Evolutionary conservation across 2,888 invertebrate species (phyloP), one percentile per base, ranked within the genome.

Genomic region (Pachliopta kotzebuea): DNA sequence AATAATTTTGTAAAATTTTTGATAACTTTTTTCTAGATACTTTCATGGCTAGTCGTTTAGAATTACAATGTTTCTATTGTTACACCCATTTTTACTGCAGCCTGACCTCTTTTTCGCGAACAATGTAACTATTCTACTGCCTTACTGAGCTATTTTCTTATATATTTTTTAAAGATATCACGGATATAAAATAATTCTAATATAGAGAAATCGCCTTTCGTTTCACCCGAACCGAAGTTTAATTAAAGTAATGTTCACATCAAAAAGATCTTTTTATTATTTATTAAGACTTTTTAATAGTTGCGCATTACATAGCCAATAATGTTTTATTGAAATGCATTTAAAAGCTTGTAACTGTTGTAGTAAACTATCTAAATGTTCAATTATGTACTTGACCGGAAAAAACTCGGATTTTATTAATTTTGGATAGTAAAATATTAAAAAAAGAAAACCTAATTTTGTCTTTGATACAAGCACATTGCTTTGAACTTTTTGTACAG

Each of bases 51-150:
- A 20, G 23, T 4, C 20, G 20, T 23, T 52, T n/a, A 2, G 21
- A 8, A 23, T 52, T n/a, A 52, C n/a, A 21, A 52, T 21, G 23
- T 52, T 57, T 20, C 24, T 23, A 57, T 62, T 57, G 53, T 57
- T 57, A 62, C 42, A 53, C 24, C 42, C 52, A 24, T 57, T 57
- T 57, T 63, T 45, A 52, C 37, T 21, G 50, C 24, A 26, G 42
- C 26, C 26, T 62, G 62, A 62, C 56, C 62, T 56, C 57, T 57
- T 62, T 62, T 62, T 20, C 23, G 31, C 24, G 57, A 52, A 62
- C 57, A 62, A 62, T 62, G 57, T 62, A 37, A 20, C 57, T 52
- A 37, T 62, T 62, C 52, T 45, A 26, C 26, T 53, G 26, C 26
- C 53, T 60, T 54, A 54, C 37, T 37, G n/a, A 54, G 54, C 50